phyloP scores from a whole-genome alignment of 2,888 invertebrate genomes.

The Sthenelais limicola region DNA sequence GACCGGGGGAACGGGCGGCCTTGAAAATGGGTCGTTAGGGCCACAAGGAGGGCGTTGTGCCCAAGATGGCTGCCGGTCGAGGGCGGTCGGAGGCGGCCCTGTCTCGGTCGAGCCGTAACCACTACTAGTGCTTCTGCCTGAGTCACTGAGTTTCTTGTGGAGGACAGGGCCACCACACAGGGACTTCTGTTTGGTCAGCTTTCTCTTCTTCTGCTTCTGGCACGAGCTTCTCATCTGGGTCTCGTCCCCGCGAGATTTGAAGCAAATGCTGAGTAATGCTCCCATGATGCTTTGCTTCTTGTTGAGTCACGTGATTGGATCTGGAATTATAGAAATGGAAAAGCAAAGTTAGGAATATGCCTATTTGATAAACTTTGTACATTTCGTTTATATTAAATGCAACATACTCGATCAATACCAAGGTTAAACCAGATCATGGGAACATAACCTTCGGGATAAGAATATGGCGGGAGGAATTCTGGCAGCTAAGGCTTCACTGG shows the following conservation, averaged over 20 bases:
- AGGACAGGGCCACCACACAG: conserved; percentile 3
- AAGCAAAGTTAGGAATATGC: no score
- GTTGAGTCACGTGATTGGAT: no score
- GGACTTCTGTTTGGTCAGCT: conserved; percentile 29
- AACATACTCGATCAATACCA: no score
- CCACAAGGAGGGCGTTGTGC: conserved; percentile 4
- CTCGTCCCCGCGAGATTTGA: conserved; percentile 28
- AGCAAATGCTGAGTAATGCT: conserved; percentile 29
- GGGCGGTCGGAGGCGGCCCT: conserved; percentile 23
- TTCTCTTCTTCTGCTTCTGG: conserved; percentile 25
- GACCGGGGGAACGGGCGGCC: neutral
- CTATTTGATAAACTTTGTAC: no score
- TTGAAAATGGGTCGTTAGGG: neutral
- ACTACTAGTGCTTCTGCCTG: conserved; percentile 8
- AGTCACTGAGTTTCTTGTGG: conserved; percentile 5
- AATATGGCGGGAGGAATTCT: no score
- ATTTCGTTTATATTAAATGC: no score
- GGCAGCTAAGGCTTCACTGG: no score
- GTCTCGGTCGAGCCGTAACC: conserved; percentile 34
- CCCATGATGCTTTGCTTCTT: neutral
- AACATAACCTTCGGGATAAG: no score
- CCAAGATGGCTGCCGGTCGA: conserved; percentile 19
- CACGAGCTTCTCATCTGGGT: neutral
- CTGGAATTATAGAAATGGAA: no score
- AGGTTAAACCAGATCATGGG: no score